These are phyloP conservation scores for Zosterops japonicus DNA, from an alignment of 2,113 vertebrate genomes.

Conservation along the genomic window DNA sequence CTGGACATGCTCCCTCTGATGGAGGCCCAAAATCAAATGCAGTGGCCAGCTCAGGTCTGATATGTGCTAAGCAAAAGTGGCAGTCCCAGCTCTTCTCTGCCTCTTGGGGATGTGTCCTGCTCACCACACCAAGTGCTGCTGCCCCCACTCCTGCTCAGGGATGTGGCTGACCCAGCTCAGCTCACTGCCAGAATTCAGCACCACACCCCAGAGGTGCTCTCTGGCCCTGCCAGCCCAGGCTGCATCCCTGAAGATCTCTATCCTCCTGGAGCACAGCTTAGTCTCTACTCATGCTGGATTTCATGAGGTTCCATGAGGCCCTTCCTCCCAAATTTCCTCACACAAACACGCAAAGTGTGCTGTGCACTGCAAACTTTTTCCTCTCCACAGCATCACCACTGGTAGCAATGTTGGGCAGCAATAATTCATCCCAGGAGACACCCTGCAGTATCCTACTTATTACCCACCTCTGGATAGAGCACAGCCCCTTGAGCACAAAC, in stretches of 20 bases:
- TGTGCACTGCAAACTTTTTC: neutral
- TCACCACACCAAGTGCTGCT: neutral
- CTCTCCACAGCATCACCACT: neutral
- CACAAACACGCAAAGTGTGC: rapidly evolving
- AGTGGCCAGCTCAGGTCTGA: neutral
- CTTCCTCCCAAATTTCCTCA: neutral
- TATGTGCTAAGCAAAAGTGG: neutral
- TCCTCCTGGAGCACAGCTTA: neutral
- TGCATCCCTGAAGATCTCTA: neutral
- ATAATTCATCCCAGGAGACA: neutral
- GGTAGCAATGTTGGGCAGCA: neutral
- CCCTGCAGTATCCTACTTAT: rapidly evolving
- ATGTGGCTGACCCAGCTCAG: rapidly evolving
- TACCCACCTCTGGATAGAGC: neutral
- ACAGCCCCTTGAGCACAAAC: neutral
- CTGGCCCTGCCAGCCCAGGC: neutral
- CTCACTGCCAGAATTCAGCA: neutral
- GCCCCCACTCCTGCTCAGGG: neutral
- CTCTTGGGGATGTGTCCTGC: neutral
- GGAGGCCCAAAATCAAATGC: neutral
- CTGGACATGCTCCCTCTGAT: neutral
- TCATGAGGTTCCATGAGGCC: neutral
- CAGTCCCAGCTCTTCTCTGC: neutral
- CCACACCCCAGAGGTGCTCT: rapidly evolving
- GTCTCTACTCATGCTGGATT: neutral